phyloP scores from a whole-genome alignment of 2,113 vertebrate genomes.

The Vimba vimba region DNA sequence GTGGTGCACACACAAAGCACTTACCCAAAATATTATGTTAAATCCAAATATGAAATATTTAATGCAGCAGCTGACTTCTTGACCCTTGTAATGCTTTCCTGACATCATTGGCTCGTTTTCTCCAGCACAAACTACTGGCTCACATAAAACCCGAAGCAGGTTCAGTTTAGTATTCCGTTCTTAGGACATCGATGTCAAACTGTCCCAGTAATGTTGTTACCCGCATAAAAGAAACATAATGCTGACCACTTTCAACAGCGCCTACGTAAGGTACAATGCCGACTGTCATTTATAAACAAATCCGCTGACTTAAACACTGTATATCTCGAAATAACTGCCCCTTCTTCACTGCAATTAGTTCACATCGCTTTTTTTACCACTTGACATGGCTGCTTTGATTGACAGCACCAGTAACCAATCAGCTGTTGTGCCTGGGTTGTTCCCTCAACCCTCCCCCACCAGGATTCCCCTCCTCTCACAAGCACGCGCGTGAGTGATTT shows the following conservation, averaged over 20 bases:
- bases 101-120: constrained; percentile 80
- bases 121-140: constrained; percentile 19
- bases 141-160: constrained; percentile 50
- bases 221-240: constrained; percentile 45
- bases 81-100: constrained; percentile 92
- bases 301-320: neutral
- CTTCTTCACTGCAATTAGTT: neutral
- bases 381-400: constrained; percentile 55
- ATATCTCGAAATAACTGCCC: constrained; percentile 20
- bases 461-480: neutral
- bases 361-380: constrained; percentile 1
- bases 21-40: constrained; percentile 85
- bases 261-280: neutral
- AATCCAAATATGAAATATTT: constrained; percentile 98
- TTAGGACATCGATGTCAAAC: constrained; percentile 15
- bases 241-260: neutral
- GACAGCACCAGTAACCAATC: constrained; percentile 55
- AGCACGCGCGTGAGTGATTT: neutral
- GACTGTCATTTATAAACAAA: neutral
- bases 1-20: neutral
- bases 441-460: neutral
- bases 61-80: constrained; percentile 99
- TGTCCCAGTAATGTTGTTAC: neutral
- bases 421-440: neutral
- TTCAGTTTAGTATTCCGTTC: constrained; percentile 25